Percentiles rank a stretch among this genome's conserved stretches.
Conservation (phyloP, 2,797 vertebrate genomes). For the Melanogrammus aeglefinus region DNA sequence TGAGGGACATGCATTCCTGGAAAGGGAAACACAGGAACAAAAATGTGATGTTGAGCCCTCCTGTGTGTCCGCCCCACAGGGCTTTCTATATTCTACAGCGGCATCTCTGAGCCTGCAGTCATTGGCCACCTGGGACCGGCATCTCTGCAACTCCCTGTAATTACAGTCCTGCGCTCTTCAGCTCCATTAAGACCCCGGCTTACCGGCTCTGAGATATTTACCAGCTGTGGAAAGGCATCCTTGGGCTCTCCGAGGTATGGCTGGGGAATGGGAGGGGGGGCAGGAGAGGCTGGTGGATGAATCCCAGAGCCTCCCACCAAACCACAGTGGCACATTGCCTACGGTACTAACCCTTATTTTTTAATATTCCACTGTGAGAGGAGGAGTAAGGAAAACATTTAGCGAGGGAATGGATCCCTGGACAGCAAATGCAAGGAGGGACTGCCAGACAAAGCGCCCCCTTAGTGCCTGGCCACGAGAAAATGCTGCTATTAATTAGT, state of each 20-base stretch:
- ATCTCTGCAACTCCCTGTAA: constrained; percentile 36
- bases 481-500: background rate
- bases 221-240: constrained; percentile 24
- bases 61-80: constrained; percentile 9
- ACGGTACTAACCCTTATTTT: background rate
- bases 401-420: background rate
- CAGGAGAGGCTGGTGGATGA: constrained; percentile 2
- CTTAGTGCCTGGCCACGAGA: background rate
- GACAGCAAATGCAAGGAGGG: background rate
- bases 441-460: background rate
- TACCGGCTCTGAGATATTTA: constrained; percentile 27
- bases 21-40: background rate
- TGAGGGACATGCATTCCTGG: background rate
- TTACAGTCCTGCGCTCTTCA: constrained; percentile 44
- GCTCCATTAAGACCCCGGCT: constrained; percentile 34
- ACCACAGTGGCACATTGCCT: background rate
- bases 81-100: constrained; percentile 17
- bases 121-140: constrained; percentile 37
- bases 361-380: background rate
- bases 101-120: constrained; percentile 25
- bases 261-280: background rate
- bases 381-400: background rate
- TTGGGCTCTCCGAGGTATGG: constrained; percentile 5
- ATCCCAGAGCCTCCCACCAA: constrained; percentile 18
- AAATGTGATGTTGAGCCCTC: background rate